Evolutionary conservation across 1,140 invertebrate species (phyloP), one percentile per base, ranked within the genome.

Genomic region (Calephelis nemesis): DNA sequence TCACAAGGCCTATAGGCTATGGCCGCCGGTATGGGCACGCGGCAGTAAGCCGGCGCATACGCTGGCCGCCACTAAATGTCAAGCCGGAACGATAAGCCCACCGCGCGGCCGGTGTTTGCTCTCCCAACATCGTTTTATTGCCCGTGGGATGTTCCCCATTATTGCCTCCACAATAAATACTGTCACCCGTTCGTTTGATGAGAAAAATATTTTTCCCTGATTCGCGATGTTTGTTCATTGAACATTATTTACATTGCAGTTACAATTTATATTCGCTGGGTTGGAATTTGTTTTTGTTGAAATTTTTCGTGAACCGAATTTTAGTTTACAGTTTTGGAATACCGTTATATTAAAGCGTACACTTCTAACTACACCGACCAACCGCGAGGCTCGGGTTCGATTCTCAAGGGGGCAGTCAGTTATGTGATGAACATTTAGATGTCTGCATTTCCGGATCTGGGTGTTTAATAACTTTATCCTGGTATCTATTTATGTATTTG

Each of bases 21-120:
- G 69, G 63, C 69, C 73, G 71, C 12, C 64, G 79, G 67, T 47
- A 64, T 65, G 19, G 49, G 72, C 82, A 78, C 81, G 75, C 77
- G 81, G 47, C 74, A 50, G 50, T 84, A 84, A 87, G 82, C 82
- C 76, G 50, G 50, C 39, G 71, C 77, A 52, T 65, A 65, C 81
- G 82, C 65, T 76, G 64, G 63, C 63, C 77, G 75, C 81, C 82
- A 83, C 79, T 82, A 82, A 82, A 83, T 76, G 85, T 82, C 83
- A 83, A 76, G 74, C 75, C 67, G 52, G 82, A 83, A 81, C 84
- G 83, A 85, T 85, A 83, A 82, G 81, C 76, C 75, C 70, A 68
- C 77, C 72, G 69, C 70, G 68, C 74, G 71, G 74, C 81, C 73
- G 68, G 66, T 86, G 77, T 85, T 87, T 85, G 78, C 76, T 70